These are phyloP conservation scores for Paraescarpia echinospica DNA, from an alignment of 1,140 invertebrate species.

Conservation along the genomic window DNA sequence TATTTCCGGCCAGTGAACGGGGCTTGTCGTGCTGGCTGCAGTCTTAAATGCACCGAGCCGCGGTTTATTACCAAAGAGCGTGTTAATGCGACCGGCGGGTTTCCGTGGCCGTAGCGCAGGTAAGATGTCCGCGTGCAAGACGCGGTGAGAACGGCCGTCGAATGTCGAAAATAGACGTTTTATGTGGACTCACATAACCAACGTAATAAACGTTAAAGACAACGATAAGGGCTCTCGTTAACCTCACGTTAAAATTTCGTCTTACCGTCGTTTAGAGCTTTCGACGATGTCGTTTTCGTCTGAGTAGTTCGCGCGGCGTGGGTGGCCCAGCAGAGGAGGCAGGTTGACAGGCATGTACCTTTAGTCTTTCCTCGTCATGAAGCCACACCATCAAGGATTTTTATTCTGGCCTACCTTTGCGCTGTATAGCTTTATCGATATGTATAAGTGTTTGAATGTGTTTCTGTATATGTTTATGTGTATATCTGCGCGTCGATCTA, in stretches of 20 bases:
- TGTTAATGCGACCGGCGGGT: background rate
- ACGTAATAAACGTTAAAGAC: background rate
- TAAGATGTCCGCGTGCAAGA: background rate
- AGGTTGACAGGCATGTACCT: too few species aligned
- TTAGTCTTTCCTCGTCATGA: too few species aligned
- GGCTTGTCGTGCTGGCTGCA: background rate
- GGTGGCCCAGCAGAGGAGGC: background rate
- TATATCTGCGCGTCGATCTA: too few species aligned
- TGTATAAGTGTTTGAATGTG: background rate
- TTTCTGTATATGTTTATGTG: background rate
- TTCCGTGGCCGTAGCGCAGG: background rate
- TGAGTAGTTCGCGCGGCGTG: background rate
- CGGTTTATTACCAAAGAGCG: background rate
- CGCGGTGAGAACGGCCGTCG: background rate
- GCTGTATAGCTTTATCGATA: background rate
- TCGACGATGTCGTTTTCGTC: background rate
- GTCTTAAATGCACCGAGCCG: background rate
- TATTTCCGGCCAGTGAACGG: background rate
- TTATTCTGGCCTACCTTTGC: too few species aligned
- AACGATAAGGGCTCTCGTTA: background rate
- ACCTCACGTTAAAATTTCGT: background rate
- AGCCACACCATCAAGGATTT: too few species aligned
- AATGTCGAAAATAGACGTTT: background rate
- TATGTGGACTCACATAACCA: background rate
- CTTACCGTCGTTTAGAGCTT: background rate